Evolutionary conservation across 2,797 vertebrate species (phyloP).

Genomic region (Silurus lanzhouensis): DNA sequence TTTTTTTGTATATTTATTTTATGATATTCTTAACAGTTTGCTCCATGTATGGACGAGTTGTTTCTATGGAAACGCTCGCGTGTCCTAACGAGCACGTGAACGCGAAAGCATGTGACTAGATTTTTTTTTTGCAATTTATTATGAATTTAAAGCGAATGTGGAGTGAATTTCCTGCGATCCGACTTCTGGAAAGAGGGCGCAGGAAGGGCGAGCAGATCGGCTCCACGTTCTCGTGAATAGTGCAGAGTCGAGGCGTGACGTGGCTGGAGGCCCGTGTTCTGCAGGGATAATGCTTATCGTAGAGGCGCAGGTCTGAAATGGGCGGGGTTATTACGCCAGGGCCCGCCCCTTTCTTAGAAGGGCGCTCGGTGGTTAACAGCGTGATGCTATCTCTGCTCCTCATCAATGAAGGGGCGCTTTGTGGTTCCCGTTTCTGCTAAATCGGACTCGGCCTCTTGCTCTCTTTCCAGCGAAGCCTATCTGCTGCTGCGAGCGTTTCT

Average conservation of each 20-base stretch:
- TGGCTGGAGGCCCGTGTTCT: constrained; percentile 26
- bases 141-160: not conserved
- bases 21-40: not conserved
- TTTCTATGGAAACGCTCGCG: not conserved
- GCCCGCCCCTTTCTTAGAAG: constrained; percentile 63
- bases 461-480: constrained; percentile 53
- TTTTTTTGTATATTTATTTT: not conserved
- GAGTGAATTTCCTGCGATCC: not conserved
- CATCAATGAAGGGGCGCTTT: constrained; percentile 43
- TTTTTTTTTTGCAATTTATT: too few species aligned
- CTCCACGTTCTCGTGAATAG: constrained; percentile 1
- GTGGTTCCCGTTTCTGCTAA: constrained; percentile 52
- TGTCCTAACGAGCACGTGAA: not conserved
- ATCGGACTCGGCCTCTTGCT: constrained; percentile 44
- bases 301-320: constrained; percentile 39
- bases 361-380: constrained; percentile 30
- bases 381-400: constrained; percentile 41
- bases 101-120: too few species aligned
- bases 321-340: not conserved
- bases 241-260: not conserved
- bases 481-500: constrained; percentile 26
- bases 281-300: constrained; percentile 58
- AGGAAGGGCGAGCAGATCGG: not conserved
- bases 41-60: too few species aligned
- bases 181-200: too few species aligned